Conservation (phyloP, 2,113 vertebrate genomes). For the Zootoca vivipara region DNA sequence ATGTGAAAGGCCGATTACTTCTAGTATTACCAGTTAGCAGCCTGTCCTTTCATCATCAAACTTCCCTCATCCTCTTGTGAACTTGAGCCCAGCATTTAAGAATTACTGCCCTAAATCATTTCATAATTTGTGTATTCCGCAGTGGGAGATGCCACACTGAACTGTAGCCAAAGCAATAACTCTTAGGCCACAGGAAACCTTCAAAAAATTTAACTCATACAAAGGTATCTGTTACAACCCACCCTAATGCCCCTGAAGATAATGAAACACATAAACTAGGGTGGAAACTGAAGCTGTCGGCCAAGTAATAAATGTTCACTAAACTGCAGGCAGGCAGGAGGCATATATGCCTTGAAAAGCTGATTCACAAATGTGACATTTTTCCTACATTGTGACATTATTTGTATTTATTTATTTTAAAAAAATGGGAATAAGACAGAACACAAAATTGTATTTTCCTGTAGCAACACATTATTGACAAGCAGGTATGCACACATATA, state of each 20-base stretch:
- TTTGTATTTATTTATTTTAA: background rate
- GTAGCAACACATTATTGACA: background rate
- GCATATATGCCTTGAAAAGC: background rate
- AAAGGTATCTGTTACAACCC: background rate
- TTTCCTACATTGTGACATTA: background rate
- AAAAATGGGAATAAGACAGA: background rate
- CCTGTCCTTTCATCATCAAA: background rate
- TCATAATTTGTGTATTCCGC: background rate
- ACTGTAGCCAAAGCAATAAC: background rate
- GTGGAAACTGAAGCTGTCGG: background rate
- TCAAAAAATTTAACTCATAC: background rate
- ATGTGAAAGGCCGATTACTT: background rate
- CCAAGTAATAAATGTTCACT: background rate
- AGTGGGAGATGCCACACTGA: no score
- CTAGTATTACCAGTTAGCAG: background rate
- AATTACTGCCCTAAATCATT: background rate
- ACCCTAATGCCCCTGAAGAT: background rate
- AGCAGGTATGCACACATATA: background rate
- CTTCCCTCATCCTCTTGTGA: background rate
- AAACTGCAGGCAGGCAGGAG: slow-evolving; percentile 19
- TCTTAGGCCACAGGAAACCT: background rate
- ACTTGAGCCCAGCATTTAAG: background rate
- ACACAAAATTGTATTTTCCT: background rate
- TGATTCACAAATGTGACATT: background rate
- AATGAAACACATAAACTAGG: background rate